Conservation (phyloP, 2,888 invertebrate genomes). For the Lycia hirtaria region DNA sequence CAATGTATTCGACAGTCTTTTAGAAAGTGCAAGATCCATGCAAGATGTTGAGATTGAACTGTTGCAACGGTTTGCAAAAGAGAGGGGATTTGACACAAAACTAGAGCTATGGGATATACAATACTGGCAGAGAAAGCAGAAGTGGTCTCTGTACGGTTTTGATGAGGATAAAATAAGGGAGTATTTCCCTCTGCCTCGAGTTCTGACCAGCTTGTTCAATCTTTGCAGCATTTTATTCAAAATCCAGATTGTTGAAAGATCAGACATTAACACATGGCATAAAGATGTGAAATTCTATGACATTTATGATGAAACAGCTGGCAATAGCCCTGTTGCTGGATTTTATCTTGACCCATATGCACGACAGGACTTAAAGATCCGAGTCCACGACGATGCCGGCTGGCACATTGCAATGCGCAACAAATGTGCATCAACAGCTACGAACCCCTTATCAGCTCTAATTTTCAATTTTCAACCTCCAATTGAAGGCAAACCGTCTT, state of each 20-base stretch:
- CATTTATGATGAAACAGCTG: slow-evolving; percentile 88
- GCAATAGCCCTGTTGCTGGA: slow-evolving; percentile 88
- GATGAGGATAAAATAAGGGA: slow-evolving; percentile 90
- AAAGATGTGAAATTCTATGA: slow-evolving; percentile 93
- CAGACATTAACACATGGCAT: slow-evolving; percentile 91
- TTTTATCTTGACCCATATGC: slow-evolving; percentile 95
- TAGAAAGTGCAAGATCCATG: slow-evolving; percentile 89
- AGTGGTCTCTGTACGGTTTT: slow-evolving; percentile 87
- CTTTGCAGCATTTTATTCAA: slow-evolving; percentile 92
- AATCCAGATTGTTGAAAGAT: slow-evolving; percentile 89
- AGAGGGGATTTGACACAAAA: slow-evolving; percentile 88
- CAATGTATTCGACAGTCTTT: slow-evolving; percentile 87
- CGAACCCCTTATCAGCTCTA: slow-evolving; percentile 91
- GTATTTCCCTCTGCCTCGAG: slow-evolving; percentile 93
- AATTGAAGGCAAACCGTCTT: slow-evolving; percentile 86
- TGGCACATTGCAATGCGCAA: slow-evolving; percentile 93
- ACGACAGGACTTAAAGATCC: slow-evolving; percentile 87
- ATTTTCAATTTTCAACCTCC: slow-evolving; percentile 93
- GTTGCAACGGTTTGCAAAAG: slow-evolving; percentile 89
- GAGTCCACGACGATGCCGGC: slow-evolving; percentile 86
- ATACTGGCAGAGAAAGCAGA: slow-evolving; percentile 94
- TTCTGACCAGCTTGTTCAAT: slow-evolving; percentile 91
- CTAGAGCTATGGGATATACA: slow-evolving; percentile 94
- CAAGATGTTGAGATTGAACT: slow-evolving; percentile 91
- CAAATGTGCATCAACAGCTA: slow-evolving; percentile 86